Percentiles rank a stretch among this genome's conserved stretches.
Evolutionary conservation across 2,797 vertebrate species (phyloP).

Genomic region (Bradypodion ventrale): DNA sequence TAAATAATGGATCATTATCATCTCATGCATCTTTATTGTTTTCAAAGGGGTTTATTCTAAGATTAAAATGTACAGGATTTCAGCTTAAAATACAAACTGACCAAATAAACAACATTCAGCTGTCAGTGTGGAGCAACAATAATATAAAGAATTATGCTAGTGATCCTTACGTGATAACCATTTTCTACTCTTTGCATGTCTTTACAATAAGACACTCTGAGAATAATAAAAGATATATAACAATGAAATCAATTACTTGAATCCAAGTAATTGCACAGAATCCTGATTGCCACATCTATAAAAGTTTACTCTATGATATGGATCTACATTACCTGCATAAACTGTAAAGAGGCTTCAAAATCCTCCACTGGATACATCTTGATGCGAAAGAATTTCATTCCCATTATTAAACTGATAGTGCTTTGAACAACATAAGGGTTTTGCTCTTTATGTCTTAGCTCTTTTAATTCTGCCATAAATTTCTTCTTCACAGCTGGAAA

Average conservation of each 20-base stretch:
- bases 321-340: slow-evolving; percentile 90
- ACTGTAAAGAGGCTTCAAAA: slow-evolving; percentile 98
- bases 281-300: not conserved
- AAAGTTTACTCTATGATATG: not conserved
- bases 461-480: slow-evolving; percentile 96
- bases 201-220: not conserved
- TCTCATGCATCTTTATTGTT: not conserved
- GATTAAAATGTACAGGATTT: not conserved
- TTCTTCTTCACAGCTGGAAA: slow-evolving; percentile 98
- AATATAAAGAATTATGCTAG: not conserved
- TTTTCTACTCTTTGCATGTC: not conserved
- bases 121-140: not conserved
- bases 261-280: not conserved
- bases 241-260: not conserved
- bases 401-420: slow-evolving; percentile 98
- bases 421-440: slow-evolving; percentile 93
- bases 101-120: not conserved
- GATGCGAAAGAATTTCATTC: slow-evolving; percentile 98
- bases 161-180: not conserved
- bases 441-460: slow-evolving; percentile 96
- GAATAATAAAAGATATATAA: not conserved
- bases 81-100: not conserved
- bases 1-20: not conserved
- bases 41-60: not conserved
- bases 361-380: slow-evolving; percentile 99